These are phyloP conservation scores for Hydraecia micacea DNA, from an alignment of 2,888 invertebrate genomes.

Conservation along the genomic window DNA sequence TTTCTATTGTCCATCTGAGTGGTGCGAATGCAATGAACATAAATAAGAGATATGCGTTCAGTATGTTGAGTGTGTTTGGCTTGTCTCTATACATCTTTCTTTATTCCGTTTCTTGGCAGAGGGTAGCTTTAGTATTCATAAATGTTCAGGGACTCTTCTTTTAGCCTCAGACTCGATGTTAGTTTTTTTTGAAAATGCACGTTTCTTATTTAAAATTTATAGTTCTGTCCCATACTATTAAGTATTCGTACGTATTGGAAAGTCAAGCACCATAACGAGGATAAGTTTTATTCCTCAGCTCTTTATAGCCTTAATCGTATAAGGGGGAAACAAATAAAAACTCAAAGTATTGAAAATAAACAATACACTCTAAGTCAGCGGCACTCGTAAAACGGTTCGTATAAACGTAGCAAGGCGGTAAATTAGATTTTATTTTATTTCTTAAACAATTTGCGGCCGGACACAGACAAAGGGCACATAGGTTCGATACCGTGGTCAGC, in stretches of 20 bases:
- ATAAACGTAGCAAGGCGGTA: constrained; percentile 88
- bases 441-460: constrained; percentile 89
- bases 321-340: constrained; percentile 78
- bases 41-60: constrained; percentile 83
- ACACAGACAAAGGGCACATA: constrained; percentile 87
- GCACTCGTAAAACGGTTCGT: constrained; percentile 86
- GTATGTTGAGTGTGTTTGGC: constrained; percentile 69
- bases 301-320: constrained; percentile 75
- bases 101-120: constrained; percentile 60
- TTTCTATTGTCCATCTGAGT: constrained; percentile 87
- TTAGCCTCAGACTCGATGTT: constrained; percentile 9
- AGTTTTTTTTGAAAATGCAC: neutral
- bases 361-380: constrained; percentile 82
- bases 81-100: constrained; percentile 75
- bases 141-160: constrained; percentile 45
- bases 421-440: constrained; percentile 90
- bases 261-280: constrained; percentile 58
- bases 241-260: constrained; percentile 26
- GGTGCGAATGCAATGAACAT: constrained; percentile 86
- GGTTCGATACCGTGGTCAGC: constrained; percentile 89
- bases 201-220: constrained; percentile 3
- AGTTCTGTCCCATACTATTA: neutral
- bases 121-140: constrained; percentile 64
- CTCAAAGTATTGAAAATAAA: constrained; percentile 82
- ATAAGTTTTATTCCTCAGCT: constrained; percentile 71